These are phyloP conservation scores for Artibeus lituratus DNA, from an alignment of 2,797 vertebrate species.

Conservation along the genomic window DNA sequence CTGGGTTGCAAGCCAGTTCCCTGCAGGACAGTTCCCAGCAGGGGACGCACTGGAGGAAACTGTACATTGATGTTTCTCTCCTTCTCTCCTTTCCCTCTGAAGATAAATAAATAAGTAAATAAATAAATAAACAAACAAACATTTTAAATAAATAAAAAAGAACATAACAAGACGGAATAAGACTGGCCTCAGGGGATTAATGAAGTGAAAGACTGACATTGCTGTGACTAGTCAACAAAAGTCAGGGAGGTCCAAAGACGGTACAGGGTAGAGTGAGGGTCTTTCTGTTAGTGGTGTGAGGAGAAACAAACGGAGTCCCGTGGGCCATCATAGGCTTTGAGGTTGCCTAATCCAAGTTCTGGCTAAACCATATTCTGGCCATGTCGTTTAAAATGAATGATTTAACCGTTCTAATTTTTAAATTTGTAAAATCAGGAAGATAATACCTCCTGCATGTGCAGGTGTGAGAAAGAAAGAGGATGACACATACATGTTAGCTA, in stretches of 20 bases:
- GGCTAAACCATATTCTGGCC: neutral
- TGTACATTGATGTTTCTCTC: too few relatives aligned
- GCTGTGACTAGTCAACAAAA: neutral
- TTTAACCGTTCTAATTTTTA: neutral
- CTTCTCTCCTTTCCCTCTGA: too few relatives aligned
- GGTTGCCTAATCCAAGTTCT: neutral
- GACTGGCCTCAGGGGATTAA: neutral
- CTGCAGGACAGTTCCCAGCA: too few relatives aligned
- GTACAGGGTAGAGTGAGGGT: neutral
- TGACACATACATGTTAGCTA: neutral
- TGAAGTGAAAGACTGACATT: neutral
- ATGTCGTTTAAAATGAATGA: neutral
- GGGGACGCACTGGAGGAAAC: too few relatives aligned
- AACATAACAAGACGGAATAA: neutral
- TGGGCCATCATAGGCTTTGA: neutral
- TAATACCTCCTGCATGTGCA: neutral
- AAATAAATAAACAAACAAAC: too few relatives aligned
- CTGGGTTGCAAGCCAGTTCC: too few relatives aligned
- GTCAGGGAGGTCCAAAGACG: neutral
- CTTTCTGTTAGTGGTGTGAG: neutral
- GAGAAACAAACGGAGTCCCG: neutral
- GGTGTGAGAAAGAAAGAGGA: neutral
- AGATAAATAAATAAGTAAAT: too few relatives aligned
- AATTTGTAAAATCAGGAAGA: neutral
- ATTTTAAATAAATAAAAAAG: neutral